Base-by-base conservation (phyloP, 2,113 vertebrate species). In the Heterotilapia buettikoferi region DNA sequence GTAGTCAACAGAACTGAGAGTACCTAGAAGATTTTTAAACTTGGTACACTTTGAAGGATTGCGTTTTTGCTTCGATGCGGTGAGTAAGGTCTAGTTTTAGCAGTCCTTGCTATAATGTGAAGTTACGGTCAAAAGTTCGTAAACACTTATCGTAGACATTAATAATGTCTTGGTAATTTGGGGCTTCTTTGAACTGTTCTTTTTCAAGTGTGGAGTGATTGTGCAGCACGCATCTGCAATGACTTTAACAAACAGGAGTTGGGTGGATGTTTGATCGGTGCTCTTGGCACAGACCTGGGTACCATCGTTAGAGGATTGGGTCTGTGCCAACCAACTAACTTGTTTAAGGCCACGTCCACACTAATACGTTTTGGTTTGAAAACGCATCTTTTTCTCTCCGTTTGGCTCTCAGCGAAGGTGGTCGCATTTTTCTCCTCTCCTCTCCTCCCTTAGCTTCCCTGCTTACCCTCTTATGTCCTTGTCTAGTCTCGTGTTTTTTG, bases 1-100 rank as follows among this genome's bases (percentile, higher is more conserved):
- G 57, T 45, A 73, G 68, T 45, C 21, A 45, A 21, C 38, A 73
- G 21, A 73, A 45, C 68, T 43, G 38, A 43, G n/a, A 1, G 66
- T 71, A 43, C 19, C 63, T 71, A 24, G 33, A 71, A 40, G 11
- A 40, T 38, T 66, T 66, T 66, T n/a, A 63, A 63, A 63, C 59
- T 36, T 19, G 9, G 1, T 63, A 63, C 31, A 66, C 31, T 43
- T 43, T 71, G 21, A 71, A 43, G 12, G 50, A 33, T 54, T 53
- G 19, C 6, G 19, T 21, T 80, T 54, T 80, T 81, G 33, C 31
- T 66, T 63, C 33, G 59, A 63, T 63, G 59, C 18, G 1, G 29
- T 36, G 29, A 33, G 59, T 36, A 9, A 1, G 9, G 2, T 33
- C 16, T 63, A 63, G 29, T 33, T 63, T 63, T 36, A 63, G 68